Percentiles rank a stretch among this genome's conserved stretches.
phyloP scores from a whole-genome alignment of 2,113 vertebrate genomes.

The Pituophis catenifer region DNA sequence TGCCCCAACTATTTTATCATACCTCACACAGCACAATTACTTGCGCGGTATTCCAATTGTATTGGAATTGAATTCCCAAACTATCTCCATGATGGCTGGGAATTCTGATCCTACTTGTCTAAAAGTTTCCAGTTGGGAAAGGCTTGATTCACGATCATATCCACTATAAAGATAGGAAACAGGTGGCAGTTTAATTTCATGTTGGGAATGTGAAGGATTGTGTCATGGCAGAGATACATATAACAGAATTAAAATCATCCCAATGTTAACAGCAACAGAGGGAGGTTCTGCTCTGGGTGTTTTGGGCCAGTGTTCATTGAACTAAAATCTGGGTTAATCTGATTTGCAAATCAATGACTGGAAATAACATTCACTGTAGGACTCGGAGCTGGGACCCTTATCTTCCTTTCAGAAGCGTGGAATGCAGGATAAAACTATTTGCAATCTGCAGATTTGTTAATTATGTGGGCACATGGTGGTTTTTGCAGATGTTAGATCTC shows the following conservation, averaged over 20 bases:
- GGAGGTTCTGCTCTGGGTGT: not conserved
- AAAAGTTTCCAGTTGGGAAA: not conserved
- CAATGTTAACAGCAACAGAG: not conserved
- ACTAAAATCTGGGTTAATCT: conserved; percentile 52
- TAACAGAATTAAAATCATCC: not conserved
- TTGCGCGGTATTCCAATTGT: not conserved
- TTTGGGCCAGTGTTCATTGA: not conserved
- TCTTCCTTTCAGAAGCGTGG: not conserved
- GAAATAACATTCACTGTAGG: conserved; percentile 49
- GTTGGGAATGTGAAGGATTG: not conserved
- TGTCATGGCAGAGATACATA: rapidly evolving
- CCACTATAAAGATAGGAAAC: not conserved
- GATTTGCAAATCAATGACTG: conserved; percentile 41
- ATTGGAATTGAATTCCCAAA: not conserved
- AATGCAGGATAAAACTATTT: not conserved
- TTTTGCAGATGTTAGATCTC: not conserved
- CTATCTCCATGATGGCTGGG: not conserved
- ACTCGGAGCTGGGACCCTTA: not conserved
- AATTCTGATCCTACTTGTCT: not conserved
- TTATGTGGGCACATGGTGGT: not conserved
- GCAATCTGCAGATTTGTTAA: not conserved
- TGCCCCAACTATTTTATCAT: not conserved
- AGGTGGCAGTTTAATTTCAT: not conserved
- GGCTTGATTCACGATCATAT: not conserved
- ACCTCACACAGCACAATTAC: not conserved